Evolutionary conservation across 2,797 vertebrate genomes (phyloP).

Genomic region (Anas bernieri): DNA sequence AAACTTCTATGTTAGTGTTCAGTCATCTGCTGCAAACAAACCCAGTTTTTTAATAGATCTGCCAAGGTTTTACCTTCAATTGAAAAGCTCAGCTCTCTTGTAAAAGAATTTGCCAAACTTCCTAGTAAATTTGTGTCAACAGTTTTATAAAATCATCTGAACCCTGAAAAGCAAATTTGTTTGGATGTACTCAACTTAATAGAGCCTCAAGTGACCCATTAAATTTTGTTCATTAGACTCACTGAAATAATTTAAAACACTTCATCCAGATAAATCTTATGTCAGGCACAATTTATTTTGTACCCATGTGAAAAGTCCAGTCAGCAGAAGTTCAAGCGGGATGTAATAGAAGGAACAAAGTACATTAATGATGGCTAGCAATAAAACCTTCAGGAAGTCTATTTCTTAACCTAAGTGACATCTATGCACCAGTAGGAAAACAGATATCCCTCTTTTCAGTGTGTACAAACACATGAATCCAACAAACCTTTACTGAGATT

Average conservation of each 20-base stretch:
- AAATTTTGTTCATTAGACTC: conserved; percentile 47
- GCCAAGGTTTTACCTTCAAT: not conserved
- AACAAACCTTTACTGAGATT: not conserved
- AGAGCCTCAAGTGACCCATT: conserved; percentile 37
- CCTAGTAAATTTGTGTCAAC: not conserved
- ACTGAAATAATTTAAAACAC: conserved; percentile 44
- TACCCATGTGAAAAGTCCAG: conserved; percentile 29
- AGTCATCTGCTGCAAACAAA: not conserved
- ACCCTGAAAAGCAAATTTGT: conserved; percentile 38
- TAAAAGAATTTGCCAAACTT: not conserved
- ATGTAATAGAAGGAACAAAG: conserved; percentile 11
- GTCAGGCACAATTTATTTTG: conserved; percentile 43
- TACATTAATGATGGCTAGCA: not conserved
- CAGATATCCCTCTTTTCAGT: not conserved
- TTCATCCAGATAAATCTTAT: conserved; percentile 47
- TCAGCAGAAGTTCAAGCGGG: conserved; percentile 41
- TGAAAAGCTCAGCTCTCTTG: not conserved
- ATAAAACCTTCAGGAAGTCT: not conserved
- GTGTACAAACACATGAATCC: not conserved
- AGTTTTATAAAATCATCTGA: not conserved
- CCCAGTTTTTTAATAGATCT: not conserved
- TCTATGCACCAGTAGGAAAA: not conserved
- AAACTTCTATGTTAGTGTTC: not conserved
- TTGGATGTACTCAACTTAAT: conserved; percentile 28
- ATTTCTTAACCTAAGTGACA: not conserved